Conservation (phyloP, 2,888 invertebrate genomes). For the Laspeyria flexula region DNA sequence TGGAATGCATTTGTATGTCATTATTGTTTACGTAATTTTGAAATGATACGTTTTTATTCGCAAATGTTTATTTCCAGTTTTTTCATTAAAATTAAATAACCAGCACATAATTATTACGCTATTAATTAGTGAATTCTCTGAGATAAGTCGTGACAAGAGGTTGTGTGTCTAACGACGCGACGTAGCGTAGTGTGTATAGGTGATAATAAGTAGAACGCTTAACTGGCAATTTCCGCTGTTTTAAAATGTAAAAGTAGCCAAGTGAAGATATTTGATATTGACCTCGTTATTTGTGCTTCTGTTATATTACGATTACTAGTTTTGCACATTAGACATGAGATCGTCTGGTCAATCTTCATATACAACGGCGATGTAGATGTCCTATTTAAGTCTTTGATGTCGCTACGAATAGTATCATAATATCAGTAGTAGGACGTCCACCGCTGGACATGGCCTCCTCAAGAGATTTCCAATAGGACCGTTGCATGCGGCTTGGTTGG, state of each 20-base stretch:
- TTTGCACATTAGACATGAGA: too few relatives aligned
- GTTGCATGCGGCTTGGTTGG: too few relatives aligned
- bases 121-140: slow-evolving; percentile 16
- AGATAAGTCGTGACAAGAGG: not conserved
- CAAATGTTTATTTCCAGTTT: not conserved
- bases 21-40: not conserved
- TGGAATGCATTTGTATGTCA: too few relatives aligned
- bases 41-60: not conserved
- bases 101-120: slow-evolving; percentile 16
- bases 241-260: not conserved
- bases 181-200: not conserved
- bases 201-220: not conserved
- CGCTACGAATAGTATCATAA: too few relatives aligned
- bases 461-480: too few relatives aligned
- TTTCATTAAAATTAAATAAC: slow-evolving; percentile 24
- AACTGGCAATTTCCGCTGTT: not conserved
- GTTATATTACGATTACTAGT: too few relatives aligned
- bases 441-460: too few relatives aligned
- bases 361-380: too few relatives aligned
- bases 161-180: not conserved
- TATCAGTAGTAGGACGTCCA: too few relatives aligned
- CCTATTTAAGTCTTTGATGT: too few relatives aligned
- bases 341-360: too few relatives aligned
- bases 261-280: not conserved
- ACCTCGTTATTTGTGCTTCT: not conserved